Evolutionary conservation across 2,888 invertebrate genomes (phyloP), one percentile per base, ranked within the genome.

Genomic region (Strigamia transsilvanica): DNA sequence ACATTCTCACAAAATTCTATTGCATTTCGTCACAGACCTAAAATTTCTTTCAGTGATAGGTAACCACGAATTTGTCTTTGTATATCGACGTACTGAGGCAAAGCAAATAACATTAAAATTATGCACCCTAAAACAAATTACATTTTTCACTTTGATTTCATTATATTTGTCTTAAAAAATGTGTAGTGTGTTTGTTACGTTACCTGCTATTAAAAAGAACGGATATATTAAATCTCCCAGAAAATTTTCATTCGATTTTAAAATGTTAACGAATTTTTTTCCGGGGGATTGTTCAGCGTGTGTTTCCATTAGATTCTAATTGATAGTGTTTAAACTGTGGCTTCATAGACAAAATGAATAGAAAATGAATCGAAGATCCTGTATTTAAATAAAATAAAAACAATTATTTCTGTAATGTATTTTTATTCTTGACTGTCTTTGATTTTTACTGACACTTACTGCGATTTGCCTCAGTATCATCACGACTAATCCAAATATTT

Each of bases 41-140:
- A 32, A 32, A 73, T 15, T 13, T 73, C 73, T 73, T 73, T 73
- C n/a, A 73, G n/a, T 10, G 73, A 73, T 4, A 73, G 27, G 7
- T 73, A 73, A 32, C 12, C 73, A 27, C 73, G 73, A 32, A 73
- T 73, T 73, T 73, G 73, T n/a, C 73, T 73, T 73, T 73, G 73
- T 13, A 73, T n/a, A 73, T 73, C 73, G n/a, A 73, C 73, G n/a
- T 73, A 73, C 32, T 73, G 73, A 10, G 73, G 73, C 12, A 73
- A 12, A 12, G 73, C 73, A 23, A 73, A 10, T 5, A 32, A 0
- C 73, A 73, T 73, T 10, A 73, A 32, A 15, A 73, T 23, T 23
- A 73, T 32, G 32, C 73, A 73, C 13, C 27, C 73, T 73, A 9
- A 18, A 18, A 56, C 0, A 13, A 10, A 46, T 2, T 42, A 42